Evolutionary conservation across 2,113 vertebrate genomes (phyloP).

Genomic region (Empidonax traillii): DNA sequence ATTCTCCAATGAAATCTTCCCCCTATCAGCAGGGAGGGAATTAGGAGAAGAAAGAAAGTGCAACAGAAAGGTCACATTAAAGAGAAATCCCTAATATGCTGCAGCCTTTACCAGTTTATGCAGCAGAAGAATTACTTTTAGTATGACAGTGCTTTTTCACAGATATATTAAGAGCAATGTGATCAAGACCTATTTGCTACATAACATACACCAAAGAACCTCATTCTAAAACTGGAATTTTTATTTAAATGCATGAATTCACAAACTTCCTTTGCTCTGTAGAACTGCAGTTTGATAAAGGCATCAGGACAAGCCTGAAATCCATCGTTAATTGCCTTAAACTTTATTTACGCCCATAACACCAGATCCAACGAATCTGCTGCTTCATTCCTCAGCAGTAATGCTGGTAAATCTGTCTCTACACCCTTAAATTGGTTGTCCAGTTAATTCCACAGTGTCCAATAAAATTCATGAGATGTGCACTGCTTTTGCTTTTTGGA

Average conservation of each 20-base stretch:
- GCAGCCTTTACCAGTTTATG: background rate
- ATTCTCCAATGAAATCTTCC: background rate
- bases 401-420: background rate
- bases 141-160: background rate
- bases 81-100: background rate
- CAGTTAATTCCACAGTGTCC: background rate
- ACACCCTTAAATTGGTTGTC: background rate
- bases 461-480: background rate
- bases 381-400: background rate
- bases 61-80: background rate
- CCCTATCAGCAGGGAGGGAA: background rate
- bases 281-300: background rate
- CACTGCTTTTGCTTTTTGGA: background rate
- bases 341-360: background rate
- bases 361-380: background rate
- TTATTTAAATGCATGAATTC: background rate
- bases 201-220: background rate
- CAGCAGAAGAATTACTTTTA: background rate
- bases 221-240: background rate
- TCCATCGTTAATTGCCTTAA: background rate
- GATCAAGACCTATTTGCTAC: background rate
- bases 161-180: background rate
- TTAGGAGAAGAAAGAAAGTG: background rate
- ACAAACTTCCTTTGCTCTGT: background rate
- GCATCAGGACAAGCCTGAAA: background rate